Evolutionary conservation across 1,140 invertebrate species (phyloP).

Genomic region (Trypoxylus dichotomus): DNA sequence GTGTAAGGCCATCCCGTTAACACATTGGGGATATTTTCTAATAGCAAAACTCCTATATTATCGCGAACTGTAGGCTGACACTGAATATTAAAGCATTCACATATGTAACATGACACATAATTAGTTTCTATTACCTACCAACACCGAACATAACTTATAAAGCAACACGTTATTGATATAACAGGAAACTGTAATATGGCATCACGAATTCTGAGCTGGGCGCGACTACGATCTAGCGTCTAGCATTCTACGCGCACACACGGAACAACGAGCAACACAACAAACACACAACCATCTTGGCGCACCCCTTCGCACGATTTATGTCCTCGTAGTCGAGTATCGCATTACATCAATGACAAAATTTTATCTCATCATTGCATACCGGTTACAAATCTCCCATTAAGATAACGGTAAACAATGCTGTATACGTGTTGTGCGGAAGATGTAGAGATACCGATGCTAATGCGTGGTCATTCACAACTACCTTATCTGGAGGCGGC

Average conservation of each 20-base stretch:
- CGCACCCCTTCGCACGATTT: background rate
- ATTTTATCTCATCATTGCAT: conserved; percentile 24
- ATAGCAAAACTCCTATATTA: background rate
- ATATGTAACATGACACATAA: background rate
- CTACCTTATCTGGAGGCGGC: background rate
- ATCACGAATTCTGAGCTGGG: background rate
- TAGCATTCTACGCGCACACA: background rate
- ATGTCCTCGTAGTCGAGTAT: background rate
- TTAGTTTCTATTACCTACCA: conserved; percentile 13
- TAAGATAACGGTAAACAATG: conserved; percentile 16
- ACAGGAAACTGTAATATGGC: conserved; percentile 19
- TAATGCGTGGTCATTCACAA: conserved; percentile 17
- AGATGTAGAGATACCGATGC: background rate
- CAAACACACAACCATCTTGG: background rate
- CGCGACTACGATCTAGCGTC: background rate
- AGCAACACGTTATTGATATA: background rate
- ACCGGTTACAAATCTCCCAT: conserved; percentile 21
- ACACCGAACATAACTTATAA: background rate
- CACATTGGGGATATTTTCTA: no score
- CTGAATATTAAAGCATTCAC: background rate
- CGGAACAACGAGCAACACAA: background rate
- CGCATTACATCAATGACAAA: conserved; percentile 21
- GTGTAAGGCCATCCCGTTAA: no score
- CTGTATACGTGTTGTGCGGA: background rate
- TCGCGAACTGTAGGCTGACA: background rate